Percentiles rank a stretch among this genome's conserved stretches.
Evolutionary conservation across 2,888 invertebrate species (phyloP).

Genomic region (Hydriomena furcata): DNA sequence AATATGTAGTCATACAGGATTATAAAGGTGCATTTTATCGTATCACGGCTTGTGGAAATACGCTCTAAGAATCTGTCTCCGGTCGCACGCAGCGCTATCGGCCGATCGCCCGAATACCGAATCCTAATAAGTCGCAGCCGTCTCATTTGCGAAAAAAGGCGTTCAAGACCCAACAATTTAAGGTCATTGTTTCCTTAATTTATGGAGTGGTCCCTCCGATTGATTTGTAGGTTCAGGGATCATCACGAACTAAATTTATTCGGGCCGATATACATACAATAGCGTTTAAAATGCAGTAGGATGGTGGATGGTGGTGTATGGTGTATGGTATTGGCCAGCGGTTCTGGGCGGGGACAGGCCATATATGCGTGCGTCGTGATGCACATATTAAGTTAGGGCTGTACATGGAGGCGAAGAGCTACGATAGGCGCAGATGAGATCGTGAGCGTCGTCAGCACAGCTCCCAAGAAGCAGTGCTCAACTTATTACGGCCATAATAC

Average conservation of each 20-base stretch:
- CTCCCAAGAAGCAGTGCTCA: not conserved
- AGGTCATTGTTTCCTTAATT: slow-evolving; percentile 83
- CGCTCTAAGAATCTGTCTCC: slow-evolving; percentile 43
- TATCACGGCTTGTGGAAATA: no score
- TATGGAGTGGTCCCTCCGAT: slow-evolving; percentile 79
- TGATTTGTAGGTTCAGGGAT: slow-evolving; percentile 73
- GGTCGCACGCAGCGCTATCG: slow-evolving; percentile 61
- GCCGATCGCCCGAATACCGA: slow-evolving; percentile 76
- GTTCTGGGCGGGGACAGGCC: slow-evolving; percentile 68
- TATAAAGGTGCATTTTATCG: no score
- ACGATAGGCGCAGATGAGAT: slow-evolving; percentile 73
- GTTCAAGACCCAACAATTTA: slow-evolving; percentile 80
- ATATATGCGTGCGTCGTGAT: slow-evolving; percentile 79
- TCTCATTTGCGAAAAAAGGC: slow-evolving; percentile 80
- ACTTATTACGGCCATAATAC: no score
- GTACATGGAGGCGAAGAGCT: slow-evolving; percentile 72
- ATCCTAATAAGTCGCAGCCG: slow-evolving; percentile 78
- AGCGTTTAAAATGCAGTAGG: slow-evolving; percentile 77
- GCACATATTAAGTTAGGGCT: slow-evolving; percentile 82
- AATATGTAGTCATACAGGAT: no score
- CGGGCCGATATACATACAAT: slow-evolving; percentile 81
- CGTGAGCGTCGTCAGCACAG: slow-evolving; percentile 62
- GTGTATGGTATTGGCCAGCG: slow-evolving; percentile 57
- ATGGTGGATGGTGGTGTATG: slow-evolving; percentile 27
- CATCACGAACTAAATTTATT: slow-evolving; percentile 78